phyloP scores from a whole-genome alignment of 2,797 vertebrate species.

The Eutrigla gurnardus region DNA sequence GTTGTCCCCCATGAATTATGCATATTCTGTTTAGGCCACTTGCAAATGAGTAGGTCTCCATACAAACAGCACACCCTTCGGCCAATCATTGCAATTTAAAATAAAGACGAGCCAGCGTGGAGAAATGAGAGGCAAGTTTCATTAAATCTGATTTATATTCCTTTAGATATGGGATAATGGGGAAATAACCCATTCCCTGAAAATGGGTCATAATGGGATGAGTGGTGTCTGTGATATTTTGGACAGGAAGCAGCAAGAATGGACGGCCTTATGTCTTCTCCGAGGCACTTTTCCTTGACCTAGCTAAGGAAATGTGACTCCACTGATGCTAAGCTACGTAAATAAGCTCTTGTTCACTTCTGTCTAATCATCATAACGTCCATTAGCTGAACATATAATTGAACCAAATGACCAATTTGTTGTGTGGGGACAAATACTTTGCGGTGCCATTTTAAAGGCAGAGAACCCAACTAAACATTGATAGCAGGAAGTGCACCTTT shows the following conservation, averaged over 20 bases:
- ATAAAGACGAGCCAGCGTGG: neutral
- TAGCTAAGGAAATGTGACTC: neutral
- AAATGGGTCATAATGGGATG: neutral
- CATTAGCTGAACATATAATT: neutral
- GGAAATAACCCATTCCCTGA: neutral
- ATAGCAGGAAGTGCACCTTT: neutral
- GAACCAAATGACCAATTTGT: neutral
- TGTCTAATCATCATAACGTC: constrained; percentile 11
- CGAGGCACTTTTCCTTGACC: neutral
- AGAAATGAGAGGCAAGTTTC: neutral
- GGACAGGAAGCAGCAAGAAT: neutral
- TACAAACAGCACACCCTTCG: constrained; percentile 32
- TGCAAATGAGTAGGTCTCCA: constrained; percentile 24
- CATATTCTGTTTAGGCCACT: constrained; percentile 26
- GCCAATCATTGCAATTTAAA: constrained; percentile 8
- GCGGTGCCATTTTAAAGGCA: neutral
- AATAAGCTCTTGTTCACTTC: constrained; percentile 4
- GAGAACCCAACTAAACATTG: neutral
- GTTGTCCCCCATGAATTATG: constrained; percentile 25
- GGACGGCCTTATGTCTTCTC: neutral
- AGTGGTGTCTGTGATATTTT: neutral
- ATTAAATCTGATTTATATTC: neutral
- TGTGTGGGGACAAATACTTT: neutral
- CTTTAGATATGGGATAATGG: neutral
- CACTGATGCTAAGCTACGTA: neutral